Evolutionary conservation across 1,140 invertebrate genomes (phyloP).

Genomic region (Trachelipus rathkii): DNA sequence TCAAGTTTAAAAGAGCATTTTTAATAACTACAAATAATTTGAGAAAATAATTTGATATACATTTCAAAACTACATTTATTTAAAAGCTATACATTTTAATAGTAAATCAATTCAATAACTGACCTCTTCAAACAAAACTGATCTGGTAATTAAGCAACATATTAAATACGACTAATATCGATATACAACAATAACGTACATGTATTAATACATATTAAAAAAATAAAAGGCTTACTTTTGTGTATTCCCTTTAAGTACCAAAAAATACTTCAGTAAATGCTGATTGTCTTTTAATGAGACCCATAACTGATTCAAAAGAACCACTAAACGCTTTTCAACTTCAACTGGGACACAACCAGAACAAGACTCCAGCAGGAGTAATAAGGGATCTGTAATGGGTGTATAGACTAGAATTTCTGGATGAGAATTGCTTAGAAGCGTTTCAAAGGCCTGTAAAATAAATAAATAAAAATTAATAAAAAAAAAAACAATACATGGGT

Average conservation of each 20-base stretch:
- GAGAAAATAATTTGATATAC: background rate
- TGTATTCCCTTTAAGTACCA: conserved; percentile 49
- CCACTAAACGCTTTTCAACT: conserved; percentile 78
- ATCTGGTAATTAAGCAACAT: background rate
- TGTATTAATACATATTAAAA: too few species aligned
- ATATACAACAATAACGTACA: background rate
- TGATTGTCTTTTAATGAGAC: conserved; percentile 81
- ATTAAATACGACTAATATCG: too few species aligned
- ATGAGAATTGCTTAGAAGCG: conserved; percentile 57
- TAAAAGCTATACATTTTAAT: background rate
- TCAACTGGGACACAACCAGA: conserved; percentile 68
- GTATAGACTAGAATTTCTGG: conserved; percentile 81
- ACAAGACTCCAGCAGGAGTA: conserved; percentile 76
- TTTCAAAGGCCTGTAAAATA: background rate
- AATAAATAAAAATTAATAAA: too few species aligned
- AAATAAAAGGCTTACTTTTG: background rate
- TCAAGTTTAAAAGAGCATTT: background rate
- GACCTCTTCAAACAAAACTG: background rate
- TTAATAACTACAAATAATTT: background rate
- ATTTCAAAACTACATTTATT: background rate
- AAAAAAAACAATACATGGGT: too few species aligned
- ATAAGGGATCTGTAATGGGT: conserved; percentile 77
- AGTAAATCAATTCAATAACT: background rate
- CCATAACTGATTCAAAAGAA: conserved; percentile 85
- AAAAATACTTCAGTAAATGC: conserved; percentile 83